Base-by-base conservation (phyloP, 2,113 vertebrate genomes). In the Puffinus mauretanicus region DNA sequence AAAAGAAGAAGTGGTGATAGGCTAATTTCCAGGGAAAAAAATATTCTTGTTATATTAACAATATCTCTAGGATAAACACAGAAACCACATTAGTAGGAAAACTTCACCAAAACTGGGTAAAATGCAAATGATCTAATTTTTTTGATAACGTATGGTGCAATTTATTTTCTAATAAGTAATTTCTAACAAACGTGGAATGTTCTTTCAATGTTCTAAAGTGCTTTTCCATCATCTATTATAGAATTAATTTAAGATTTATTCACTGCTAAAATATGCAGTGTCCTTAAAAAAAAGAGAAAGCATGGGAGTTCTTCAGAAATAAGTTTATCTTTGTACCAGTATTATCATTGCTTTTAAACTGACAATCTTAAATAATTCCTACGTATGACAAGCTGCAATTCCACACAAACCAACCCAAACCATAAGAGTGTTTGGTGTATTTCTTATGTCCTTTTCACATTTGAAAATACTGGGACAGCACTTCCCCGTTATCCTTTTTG, bases 161-260 rank as follows among this genome's bases (percentile, higher is more conserved):
- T 27, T 75, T n/a, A 73, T 79, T 91, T 81, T 67, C 24, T 65
- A 80, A 42, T 25, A 69, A 49, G 25, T 78, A 24, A 82, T 71
- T 77, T 94, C 22, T 69, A 88, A 86, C 25, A 8, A 58, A 75
- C 11, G 22, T 29, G 8, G 25, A 71, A 70, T 29, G 15, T 62
- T 66, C 32, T 79, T 85, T 79, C 32, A 36, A 36, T 61, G 15
- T 86, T 72, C 30, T 65, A 52, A 87, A 79, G 29, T 69, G 54
- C 49, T 92, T 85, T 89, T 60, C 70, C n/a, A 61, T 67, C 26
- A 85, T 58, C 20, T 60, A 24, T 36, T 78, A 88, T 2, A 52
- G 25, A 96, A 92, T 57, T 84, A 91, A 90, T 78, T 66, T 51
- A 70, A 81, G 73, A 82, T 81, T 88, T 66, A 84, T 52, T 92